Evolutionary conservation across 1,140 invertebrate species (phyloP), one percentile per base, ranked within the genome.

Genomic region (Rhizoglyphus robini): DNA sequence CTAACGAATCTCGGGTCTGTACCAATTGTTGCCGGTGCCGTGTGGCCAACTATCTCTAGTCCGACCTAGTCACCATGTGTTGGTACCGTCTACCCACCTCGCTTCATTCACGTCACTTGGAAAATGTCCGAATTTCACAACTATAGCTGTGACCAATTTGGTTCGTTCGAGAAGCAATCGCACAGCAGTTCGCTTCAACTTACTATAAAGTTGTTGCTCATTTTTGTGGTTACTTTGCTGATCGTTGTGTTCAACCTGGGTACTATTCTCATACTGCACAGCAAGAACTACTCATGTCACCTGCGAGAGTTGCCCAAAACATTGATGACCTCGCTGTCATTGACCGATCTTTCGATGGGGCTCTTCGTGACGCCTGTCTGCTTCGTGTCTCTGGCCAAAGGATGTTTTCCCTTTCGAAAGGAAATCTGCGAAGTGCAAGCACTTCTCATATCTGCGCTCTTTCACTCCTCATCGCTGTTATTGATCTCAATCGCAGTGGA

Each of bases 321-420:
- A 20, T 34, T 65, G 20, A 65, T 65, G 63, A 65, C 63, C 18
- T 65, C 63, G 4, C 48, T 65, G 13, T 60, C 63, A 61, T 54
- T 60, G 15, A 65, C 63, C 18, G 63, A 65, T 25, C 48, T 65
- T 8, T 27, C 63, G 13, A 34, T 65, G 11, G 63, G 63, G 8
- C 20, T 61, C n/a, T 30, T 65, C 18, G 51, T 65, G 13, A 65
- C 63, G 8, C 63, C 63, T 1, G 1, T 65, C 4, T 32, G 63
- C 36, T 61, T 65, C 0, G 13, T 61, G 27, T 60, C 63, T 15
- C 15, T 60, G 20, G 46, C 34, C 48, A 18, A 61, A 18, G 25
- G 41, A 11, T 65, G 63, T 59, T 65, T 25, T 15, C 63, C 63
- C 8, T 65, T 62, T 62, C n/a, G 46, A 25, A 1, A 63, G 27